phyloP scores from a whole-genome alignment of 2,797 vertebrate species.

The Cirrhinus mrigala region DNA sequence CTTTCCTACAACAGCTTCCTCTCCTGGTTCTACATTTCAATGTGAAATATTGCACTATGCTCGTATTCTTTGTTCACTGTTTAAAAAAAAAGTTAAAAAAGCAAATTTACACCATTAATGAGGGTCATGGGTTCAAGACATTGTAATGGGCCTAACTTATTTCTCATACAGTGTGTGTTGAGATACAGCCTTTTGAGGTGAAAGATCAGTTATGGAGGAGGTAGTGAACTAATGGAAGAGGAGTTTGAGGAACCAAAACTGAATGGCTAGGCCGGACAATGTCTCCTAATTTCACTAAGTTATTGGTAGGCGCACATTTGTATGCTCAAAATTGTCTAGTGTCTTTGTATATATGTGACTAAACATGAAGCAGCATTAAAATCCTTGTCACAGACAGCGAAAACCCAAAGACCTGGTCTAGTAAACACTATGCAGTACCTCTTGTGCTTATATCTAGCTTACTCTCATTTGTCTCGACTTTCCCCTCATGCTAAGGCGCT shows the following conservation, averaged over 20 bases:
- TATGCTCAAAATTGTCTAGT: conserved; percentile 20
- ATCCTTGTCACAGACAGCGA: conserved; percentile 19
- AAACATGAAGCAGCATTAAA: conserved; percentile 46
- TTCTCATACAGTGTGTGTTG: conserved; percentile 9
- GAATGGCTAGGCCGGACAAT: neutral
- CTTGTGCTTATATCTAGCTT: conserved; percentile 72
- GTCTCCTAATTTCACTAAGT: conserved; percentile 16
- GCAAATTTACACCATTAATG: conserved; percentile 21
- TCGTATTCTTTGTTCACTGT: conserved; percentile 74
- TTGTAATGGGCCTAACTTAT: neutral
- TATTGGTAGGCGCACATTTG: conserved; percentile 21
- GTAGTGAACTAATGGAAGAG: conserved; percentile 68
- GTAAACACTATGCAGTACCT: conserved; percentile 69
- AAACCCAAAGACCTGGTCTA: conserved; percentile 38
- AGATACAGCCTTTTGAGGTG: conserved; percentile 31
- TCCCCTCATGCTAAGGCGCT: conserved; percentile 66
- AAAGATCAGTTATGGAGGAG: conserved; percentile 62
- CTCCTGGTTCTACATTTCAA: conserved; percentile 69
- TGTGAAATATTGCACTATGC: conserved; percentile 82
- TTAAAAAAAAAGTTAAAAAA: neutral
- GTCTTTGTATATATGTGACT: conserved; percentile 37
- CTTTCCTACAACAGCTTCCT: conserved; percentile 58
- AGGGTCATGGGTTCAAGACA: conserved; percentile 10
- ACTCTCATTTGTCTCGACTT: conserved; percentile 51
- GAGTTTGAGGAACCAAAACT: conserved; percentile 11